phyloP scores from a whole-genome alignment of 2,113 vertebrate genomes.

The Solenodon paradoxus region DNA sequence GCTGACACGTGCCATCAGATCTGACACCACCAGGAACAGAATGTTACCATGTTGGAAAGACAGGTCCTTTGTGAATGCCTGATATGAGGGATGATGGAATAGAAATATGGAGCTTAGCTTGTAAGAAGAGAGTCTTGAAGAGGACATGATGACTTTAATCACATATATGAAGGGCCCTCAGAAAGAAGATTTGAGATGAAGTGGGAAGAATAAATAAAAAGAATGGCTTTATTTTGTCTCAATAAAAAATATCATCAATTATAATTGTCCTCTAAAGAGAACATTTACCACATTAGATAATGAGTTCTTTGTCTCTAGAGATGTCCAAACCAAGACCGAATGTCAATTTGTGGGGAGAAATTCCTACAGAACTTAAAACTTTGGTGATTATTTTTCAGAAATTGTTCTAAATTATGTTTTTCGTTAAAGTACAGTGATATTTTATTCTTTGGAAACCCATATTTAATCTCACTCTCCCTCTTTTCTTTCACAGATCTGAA shows the following conservation, averaged over 20 bases:
- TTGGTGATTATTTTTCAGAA: neutral
- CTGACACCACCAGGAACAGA: neutral
- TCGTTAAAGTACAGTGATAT: neutral
- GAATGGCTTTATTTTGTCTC: neutral
- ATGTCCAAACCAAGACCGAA: neutral
- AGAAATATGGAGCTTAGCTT: neutral
- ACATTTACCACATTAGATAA: neutral
- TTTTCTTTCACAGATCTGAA: neutral
- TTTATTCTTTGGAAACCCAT: neutral
- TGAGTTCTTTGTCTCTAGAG: neutral
- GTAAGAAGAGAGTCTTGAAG: neutral
- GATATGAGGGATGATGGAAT: neutral
- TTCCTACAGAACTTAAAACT: neutral
- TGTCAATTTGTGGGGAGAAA: neutral
- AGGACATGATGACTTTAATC: neutral
- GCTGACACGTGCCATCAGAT: too few species aligned
- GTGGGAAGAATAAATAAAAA: neutral
- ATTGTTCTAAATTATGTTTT: neutral
- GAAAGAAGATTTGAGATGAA: neutral
- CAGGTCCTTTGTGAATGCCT: neutral
- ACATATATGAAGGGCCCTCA: neutral
- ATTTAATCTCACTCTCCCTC: neutral
- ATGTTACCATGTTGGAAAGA: neutral
- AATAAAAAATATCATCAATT: neutral
- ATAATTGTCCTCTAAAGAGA: neutral